Conservation (phyloP, 1,140 invertebrate genomes). For the Bursaphelenchus mucronatus region DNA sequence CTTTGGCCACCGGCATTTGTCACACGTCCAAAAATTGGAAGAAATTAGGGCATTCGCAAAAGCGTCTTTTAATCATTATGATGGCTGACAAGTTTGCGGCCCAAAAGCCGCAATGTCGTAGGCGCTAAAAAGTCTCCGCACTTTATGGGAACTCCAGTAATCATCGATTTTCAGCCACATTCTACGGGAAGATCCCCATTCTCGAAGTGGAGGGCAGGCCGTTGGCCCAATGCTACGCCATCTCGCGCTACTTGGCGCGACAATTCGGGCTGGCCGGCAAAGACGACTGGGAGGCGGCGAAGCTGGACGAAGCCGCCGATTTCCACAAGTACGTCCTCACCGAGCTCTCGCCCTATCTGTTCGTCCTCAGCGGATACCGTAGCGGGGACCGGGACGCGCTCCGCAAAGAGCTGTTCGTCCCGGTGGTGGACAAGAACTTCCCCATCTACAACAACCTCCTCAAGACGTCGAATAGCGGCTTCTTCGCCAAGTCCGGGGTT, state of each 20-base stretch:
- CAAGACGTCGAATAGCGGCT: slow-evolving; percentile 9
- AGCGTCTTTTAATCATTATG: too few relatives aligned
- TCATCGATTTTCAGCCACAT: slow-evolving; percentile 21
- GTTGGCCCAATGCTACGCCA: slow-evolving; percentile 27
- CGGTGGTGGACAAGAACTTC: slow-evolving; percentile 25
- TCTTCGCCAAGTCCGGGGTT: slow-evolving; percentile 4
- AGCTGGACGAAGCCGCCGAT: slow-evolving; percentile 41
- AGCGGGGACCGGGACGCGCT: slow-evolving; percentile 15
- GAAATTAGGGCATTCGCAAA: too few relatives aligned
- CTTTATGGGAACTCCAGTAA: too few relatives aligned
- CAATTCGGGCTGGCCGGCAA: slow-evolving; percentile 33
- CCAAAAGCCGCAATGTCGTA: too few relatives aligned
- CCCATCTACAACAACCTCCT: slow-evolving; percentile 21
- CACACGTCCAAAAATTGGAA: too few relatives aligned
- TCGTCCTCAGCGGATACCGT: slow-evolving; percentile 5
- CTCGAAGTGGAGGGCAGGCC: slow-evolving; percentile 22
- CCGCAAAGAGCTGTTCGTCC: slow-evolving; percentile 21
- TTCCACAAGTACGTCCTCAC: slow-evolving; percentile 18
- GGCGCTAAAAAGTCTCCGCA: too few relatives aligned
- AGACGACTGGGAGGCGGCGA: slow-evolving; percentile 43
- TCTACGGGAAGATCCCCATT: slow-evolving; percentile 43
- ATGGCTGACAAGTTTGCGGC: too few relatives aligned
- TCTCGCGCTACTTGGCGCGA: slow-evolving; percentile 40
- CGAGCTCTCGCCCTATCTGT: slow-evolving; percentile 17
- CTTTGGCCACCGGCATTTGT: too few relatives aligned